phyloP scores from a whole-genome alignment of 2,113 vertebrate species.

The Peromyscus californicus region DNA sequence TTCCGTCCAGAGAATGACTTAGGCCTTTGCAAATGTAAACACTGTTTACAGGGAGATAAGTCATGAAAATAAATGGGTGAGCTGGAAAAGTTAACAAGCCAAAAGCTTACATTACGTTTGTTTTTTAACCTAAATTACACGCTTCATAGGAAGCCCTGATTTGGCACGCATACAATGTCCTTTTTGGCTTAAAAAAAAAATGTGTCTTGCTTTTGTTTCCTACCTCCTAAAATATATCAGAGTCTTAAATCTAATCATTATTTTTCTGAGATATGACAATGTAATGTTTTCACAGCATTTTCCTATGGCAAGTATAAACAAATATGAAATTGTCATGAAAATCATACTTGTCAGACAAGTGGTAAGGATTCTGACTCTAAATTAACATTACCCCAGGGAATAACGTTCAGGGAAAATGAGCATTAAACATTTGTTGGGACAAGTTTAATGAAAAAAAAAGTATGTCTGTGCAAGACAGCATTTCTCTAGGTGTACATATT shows the following conservation, averaged over 20 bases:
- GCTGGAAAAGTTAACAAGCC: not conserved
- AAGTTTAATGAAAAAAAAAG: not conserved
- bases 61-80: not conserved
- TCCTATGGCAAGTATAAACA: not conserved
- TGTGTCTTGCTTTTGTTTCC: not conserved
- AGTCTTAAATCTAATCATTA: not conserved
- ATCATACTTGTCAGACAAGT: not conserved
- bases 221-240: not conserved
- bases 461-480: not conserved
- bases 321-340: not conserved
- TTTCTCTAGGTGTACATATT: no score
- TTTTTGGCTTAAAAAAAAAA: not conserved
- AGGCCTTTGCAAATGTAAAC: not conserved
- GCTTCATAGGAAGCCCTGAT: not conserved
- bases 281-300: not conserved
- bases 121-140: not conserved
- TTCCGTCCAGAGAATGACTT: not conserved
- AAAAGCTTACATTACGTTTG: not conserved
- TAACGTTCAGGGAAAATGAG: not conserved
- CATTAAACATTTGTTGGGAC: not conserved
- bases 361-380: not conserved
- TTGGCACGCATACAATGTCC: not conserved
- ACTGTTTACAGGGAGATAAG: rapidly evolving
- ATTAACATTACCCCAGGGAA: not conserved
- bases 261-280: not conserved